Percentiles rank a stretch among this genome's conserved stretches.
Evolutionary conservation across 2,113 vertebrate species (phyloP).

Genomic region (Nymphicus hollandicus): DNA sequence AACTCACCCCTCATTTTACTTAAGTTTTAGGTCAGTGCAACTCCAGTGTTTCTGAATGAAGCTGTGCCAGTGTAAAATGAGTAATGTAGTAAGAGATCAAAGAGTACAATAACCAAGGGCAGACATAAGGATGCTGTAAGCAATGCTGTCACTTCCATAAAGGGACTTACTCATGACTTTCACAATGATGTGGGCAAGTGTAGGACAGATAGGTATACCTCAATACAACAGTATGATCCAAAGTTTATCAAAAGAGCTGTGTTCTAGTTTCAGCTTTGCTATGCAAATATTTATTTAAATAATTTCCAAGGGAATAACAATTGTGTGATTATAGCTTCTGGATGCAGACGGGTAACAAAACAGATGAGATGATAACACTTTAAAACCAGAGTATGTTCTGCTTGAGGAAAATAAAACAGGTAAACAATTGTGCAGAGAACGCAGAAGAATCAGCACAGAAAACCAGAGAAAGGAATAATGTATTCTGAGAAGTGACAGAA

Average conservation of each 20-base stretch:
- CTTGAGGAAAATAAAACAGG: not conserved
- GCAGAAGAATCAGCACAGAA: not conserved
- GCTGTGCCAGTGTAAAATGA: slow-evolving; percentile 22
- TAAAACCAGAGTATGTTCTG: not conserved
- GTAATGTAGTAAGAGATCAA: not conserved
- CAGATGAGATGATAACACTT: not conserved
- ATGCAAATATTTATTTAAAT: not conserved
- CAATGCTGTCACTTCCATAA: not conserved
- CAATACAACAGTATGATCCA: not conserved
- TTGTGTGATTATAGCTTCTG: not conserved
- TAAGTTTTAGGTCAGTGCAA: slow-evolving; percentile 17
- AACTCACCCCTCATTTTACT: not conserved
- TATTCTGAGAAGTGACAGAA: not conserved
- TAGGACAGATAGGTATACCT: not conserved
- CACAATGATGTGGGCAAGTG: not conserved
- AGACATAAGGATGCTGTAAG: not conserved
- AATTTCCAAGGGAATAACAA: not conserved
- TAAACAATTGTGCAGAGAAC: not conserved
- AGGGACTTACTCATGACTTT: not conserved
- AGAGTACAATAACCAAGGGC: slow-evolving; percentile 5
- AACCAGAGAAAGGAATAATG: not conserved
- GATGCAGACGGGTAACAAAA: not conserved
- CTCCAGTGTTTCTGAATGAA: not conserved
- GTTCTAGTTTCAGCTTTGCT: slow-evolving; percentile 1
- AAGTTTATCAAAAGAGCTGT: not conserved